These are phyloP conservation scores for Cyprinodon brontotheroides DNA, from an alignment of 2,113 vertebrate species.

Conservation along the genomic window DNA sequence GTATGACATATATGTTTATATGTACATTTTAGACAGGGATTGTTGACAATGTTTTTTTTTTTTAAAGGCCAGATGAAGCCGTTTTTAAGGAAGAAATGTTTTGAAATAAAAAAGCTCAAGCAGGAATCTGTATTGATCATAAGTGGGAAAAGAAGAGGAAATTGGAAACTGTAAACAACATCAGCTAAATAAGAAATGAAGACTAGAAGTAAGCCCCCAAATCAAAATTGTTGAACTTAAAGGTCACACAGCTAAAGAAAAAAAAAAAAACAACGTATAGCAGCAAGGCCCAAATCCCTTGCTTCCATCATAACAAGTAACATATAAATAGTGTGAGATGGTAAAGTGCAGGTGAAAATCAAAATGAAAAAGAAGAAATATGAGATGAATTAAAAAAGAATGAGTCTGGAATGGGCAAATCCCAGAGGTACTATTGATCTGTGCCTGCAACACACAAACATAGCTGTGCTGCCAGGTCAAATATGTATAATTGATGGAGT, in stretches of 20 bases:
- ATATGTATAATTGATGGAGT: constrained; percentile 73
- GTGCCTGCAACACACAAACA: constrained; percentile 28
- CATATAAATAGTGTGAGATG: constrained; percentile 28
- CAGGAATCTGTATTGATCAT: constrained; percentile 2
- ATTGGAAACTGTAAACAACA: constrained; percentile 15
- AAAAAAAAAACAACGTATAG: constrained; percentile 19
- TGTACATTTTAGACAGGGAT: constrained; percentile 34
- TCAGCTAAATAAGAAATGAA: neutral
- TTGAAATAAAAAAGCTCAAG: constrained; percentile 13
- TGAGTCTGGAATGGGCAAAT: constrained; percentile 28
- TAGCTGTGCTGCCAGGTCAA: constrained; percentile 51
- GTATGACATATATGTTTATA: neutral
- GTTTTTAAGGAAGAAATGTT: constrained; percentile 27
- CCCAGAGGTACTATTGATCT: constrained; percentile 62
- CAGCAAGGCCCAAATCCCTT: constrained; percentile 2
- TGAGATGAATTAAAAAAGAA: constrained; percentile 32
- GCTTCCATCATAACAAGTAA: neutral
- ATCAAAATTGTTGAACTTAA: constrained; percentile 8
- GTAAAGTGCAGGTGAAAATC: constrained; percentile 28
- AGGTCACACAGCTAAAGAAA: constrained; percentile 9
- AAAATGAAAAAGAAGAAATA: constrained; percentile 32
- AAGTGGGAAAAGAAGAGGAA: neutral
- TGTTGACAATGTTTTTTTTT: constrained; percentile 34
- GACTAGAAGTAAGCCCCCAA: neutral
- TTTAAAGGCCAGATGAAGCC: constrained; percentile 42